Evolutionary conservation across 2,888 invertebrate genomes (phyloP), one percentile per base, ranked within the genome.

Genomic region (Pristionchus japonicus): DNA sequence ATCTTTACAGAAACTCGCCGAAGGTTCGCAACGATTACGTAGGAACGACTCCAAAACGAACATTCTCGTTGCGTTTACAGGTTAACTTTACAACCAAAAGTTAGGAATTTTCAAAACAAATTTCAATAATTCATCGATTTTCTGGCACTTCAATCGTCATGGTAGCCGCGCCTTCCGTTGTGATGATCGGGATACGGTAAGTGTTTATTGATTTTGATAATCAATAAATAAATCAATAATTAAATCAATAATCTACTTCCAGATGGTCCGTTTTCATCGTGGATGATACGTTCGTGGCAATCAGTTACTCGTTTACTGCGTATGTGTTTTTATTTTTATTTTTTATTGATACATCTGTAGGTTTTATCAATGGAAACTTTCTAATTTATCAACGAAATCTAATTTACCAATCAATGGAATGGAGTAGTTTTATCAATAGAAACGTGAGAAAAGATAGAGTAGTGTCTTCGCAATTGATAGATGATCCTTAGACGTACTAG

Each of bases 181-280:
- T 92, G 3, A 92, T 92, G 92, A 77, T 92, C 17, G 90, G 90
- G 13, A 92, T 91, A 37, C 80, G 91, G 88, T 92, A 91, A 91
- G 89, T 92, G 64, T 74, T 67, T 9, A 17, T 67, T n/a, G n/a
- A n/a, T n/a, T n/a, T n/a, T n/a, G n/a, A n/a, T n/a, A n/a, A n/a
- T n/a, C n/a, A n/a, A n/a, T n/a, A 31, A 67, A 31, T 34, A 0
- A 15, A 31, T 67, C n/a, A 61, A 61, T 61, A 40, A 17, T 40
- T 70, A 20, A 23, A 40, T 20, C 15, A 20, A 40, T 40, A 23
- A 74, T 37, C 17, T 37, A 70, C 6, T 37, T 70, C 0, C 7
- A 77, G 77, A 40, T 85, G 85, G 85, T 64, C 61, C 6, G 40
- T 85, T 3, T 85, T 61, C 64, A n/a, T 43, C 34, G 43, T 64